These are phyloP conservation scores for Dendrolimus pini DNA, from an alignment of 2,888 invertebrate species.

Conservation along the genomic window DNA sequence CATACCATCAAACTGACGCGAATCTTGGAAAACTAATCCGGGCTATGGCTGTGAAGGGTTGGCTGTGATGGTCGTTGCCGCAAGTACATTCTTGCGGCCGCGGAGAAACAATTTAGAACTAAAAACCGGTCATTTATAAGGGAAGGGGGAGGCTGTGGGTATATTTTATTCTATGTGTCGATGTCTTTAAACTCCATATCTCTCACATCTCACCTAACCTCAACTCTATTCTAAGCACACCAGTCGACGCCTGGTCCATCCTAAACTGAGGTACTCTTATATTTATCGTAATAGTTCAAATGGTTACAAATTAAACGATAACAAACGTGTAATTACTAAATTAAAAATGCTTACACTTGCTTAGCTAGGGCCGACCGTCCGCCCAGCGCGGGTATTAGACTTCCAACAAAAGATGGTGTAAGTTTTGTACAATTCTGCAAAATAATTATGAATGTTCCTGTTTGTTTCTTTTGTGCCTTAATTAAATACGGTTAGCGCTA, in stretches of 20 bases:
- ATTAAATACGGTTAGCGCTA: constrained; percentile 66
- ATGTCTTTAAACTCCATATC: constrained; percentile 61
- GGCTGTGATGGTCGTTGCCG: constrained; percentile 15
- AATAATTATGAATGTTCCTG: constrained; percentile 53
- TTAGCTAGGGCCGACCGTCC: constrained; percentile 68
- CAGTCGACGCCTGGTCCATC: constrained; percentile 76
- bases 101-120: constrained; percentile 39
- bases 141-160: constrained; percentile 57
- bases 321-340: constrained; percentile 72
- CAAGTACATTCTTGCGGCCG: neutral
- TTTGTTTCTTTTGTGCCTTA: constrained; percentile 61
- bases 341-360: constrained; percentile 72
- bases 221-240: constrained; percentile 55
- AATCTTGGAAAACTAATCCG: constrained; percentile 58
- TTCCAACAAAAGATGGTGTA: constrained; percentile 60
- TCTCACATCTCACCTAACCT: constrained; percentile 57
- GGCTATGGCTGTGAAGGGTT: constrained; percentile 60
- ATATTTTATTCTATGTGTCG: constrained; percentile 58
- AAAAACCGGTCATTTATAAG: constrained; percentile 44
- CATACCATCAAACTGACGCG: constrained; percentile 41
- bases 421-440: constrained; percentile 62
- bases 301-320: constrained; percentile 74
- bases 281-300: constrained; percentile 71
- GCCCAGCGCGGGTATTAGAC: constrained; percentile 50
- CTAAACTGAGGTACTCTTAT: constrained; percentile 74